A percentile compares a stretch with the other conserved stretches of the same genome.
Conservation (phyloP, 2,113 vertebrate genomes). For the Triplophysa tibetana region DNA sequence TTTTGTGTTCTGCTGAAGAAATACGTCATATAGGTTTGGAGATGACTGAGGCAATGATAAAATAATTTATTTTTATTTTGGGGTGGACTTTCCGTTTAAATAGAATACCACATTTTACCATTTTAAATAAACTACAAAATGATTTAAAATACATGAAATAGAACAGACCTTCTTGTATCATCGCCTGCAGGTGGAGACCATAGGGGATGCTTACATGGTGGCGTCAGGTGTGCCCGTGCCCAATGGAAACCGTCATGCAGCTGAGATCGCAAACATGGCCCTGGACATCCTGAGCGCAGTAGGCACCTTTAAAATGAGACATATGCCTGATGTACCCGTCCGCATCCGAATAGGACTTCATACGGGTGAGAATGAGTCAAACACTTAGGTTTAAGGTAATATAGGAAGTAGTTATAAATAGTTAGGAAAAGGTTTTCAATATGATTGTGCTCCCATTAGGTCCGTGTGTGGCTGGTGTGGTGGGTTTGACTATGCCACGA, state of each 20-base stretch:
- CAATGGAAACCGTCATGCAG: slow-evolving; percentile 74
- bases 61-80: too few species aligned
- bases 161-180: neutral
- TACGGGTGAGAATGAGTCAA: slow-evolving; percentile 66
- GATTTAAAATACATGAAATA: too few species aligned
- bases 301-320: slow-evolving; percentile 81
- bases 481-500: slow-evolving; percentile 80
- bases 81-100: too few species aligned
- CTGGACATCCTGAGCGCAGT: slow-evolving; percentile 81
- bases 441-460: slow-evolving; percentile 58
- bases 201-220: slow-evolving; percentile 82
- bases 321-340: slow-evolving; percentile 80
- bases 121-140: too few species aligned
- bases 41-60: too few species aligned
- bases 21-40: too few species aligned
- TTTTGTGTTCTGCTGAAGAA: too few species aligned
- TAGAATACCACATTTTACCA: too few species aligned
- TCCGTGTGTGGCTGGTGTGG: slow-evolving; percentile 75
- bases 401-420: neutral
- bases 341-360: slow-evolving; percentile 79
- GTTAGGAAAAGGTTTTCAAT: neutral
- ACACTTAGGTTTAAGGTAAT: neutral
- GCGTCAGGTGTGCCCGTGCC: slow-evolving; percentile 75
- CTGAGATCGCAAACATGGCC: slow-evolving; percentile 81
- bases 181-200: slow-evolving; percentile 77